Percentiles rank a stretch among this genome's conserved stretches.
Evolutionary conservation across 2,888 invertebrate species (phyloP).

Genomic region (Drosophila subquinaria): DNA sequence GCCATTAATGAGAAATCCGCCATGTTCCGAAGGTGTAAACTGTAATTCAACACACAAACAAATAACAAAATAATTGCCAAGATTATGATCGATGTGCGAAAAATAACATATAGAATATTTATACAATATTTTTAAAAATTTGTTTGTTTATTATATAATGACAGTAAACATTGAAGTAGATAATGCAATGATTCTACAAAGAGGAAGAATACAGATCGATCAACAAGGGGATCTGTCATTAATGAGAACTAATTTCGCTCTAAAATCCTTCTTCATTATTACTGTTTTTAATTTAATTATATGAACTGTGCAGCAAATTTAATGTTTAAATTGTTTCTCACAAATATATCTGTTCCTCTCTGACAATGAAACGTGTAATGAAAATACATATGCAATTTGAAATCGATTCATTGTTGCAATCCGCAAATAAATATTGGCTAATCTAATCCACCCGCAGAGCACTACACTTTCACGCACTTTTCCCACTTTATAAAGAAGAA

Average conservation of each 20-base stretch:
- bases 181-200: neutral
- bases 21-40: conserved; percentile 16
- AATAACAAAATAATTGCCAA: conserved; percentile 6
- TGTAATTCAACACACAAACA: conserved; percentile 12
- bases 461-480: conserved; percentile 26
- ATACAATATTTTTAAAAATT: neutral
- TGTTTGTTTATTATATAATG: neutral
- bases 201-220: neutral
- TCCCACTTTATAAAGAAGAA: conserved; percentile 8
- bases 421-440: neutral
- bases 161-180: neutral
- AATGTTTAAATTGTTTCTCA: too few relatives aligned
- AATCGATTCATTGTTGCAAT: conserved; percentile 9
- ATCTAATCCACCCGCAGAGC: conserved; percentile 1
- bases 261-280: neutral
- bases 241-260: too few relatives aligned
- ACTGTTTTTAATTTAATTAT: too few relatives aligned
- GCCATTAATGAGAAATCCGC: conserved; percentile 38
- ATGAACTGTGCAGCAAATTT: too few relatives aligned
- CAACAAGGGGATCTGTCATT: too few relatives aligned
- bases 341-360: too few relatives aligned
- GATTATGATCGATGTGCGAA: conserved; percentile 35
- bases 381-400: neutral
- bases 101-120: neutral
- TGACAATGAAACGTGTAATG: neutral